These are phyloP conservation scores for Caenorhabditis panamensis DNA, from an alignment of 2,888 invertebrate genomes.

Conservation along the genomic window DNA sequence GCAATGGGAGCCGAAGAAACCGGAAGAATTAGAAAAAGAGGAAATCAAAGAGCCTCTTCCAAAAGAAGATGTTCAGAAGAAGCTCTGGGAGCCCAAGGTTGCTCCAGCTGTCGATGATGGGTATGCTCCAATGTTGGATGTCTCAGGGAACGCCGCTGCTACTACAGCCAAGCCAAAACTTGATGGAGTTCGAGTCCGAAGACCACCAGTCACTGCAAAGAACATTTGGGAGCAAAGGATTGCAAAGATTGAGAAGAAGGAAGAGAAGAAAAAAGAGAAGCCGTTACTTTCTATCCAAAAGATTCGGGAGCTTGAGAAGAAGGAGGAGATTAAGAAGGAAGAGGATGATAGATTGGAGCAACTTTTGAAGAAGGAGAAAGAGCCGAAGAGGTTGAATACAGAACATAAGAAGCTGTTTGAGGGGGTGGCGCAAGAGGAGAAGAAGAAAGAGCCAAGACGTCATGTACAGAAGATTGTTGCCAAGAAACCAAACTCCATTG, in stretches of 20 bases:
- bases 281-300: constrained; percentile 59
- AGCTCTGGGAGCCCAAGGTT: constrained; percentile 44
- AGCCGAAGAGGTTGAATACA: constrained; percentile 37
- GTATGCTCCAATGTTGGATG: constrained; percentile 48
- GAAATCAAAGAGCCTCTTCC: constrained; percentile 10
- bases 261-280: constrained; percentile 46
- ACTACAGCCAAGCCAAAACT: constrained; percentile 17
- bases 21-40: constrained; percentile 32
- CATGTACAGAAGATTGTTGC: constrained; percentile 40
- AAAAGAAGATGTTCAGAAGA: constrained; percentile 18
- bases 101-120: constrained; percentile 36
- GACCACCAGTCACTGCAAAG: constrained; percentile 49
- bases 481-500: constrained; percentile 40
- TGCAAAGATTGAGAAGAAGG: constrained; percentile 56
- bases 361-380: constrained; percentile 52
- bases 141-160: constrained; percentile 35
- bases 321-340: constrained; percentile 41
- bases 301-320: constrained; percentile 56
- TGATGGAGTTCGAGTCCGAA: constrained; percentile 21
- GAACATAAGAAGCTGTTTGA: constrained; percentile 47
- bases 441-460: constrained; percentile 5
- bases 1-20: constrained; percentile 45
- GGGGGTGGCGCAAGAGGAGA: constrained; percentile 1
- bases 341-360: constrained; percentile 41
- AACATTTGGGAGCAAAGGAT: constrained; percentile 63